Evolutionary conservation across 2,888 invertebrate species (phyloP).

Genomic region (Paralinhomoeus sp.): DNA sequence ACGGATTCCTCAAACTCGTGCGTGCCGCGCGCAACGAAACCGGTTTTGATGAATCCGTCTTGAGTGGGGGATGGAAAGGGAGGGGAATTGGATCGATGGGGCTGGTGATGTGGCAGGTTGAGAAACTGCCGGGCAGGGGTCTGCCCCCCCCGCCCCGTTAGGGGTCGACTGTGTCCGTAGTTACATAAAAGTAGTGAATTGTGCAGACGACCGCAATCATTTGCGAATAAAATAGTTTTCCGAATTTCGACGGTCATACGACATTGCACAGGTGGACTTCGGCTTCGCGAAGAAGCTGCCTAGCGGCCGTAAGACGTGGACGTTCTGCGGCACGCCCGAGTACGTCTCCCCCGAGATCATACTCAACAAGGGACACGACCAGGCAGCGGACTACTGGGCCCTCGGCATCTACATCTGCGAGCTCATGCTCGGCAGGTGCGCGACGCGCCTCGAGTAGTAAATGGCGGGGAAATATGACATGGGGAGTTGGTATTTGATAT

Average conservation of each 20-base stretch:
- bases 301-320: constrained; percentile 61
- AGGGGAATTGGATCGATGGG: neutral
- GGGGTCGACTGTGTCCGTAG: too few relatives aligned
- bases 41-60: too few relatives aligned
- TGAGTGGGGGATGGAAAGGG: neutral
- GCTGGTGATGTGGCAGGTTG: too few relatives aligned
- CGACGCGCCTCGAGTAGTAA: too few relatives aligned
- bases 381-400: constrained; percentile 82
- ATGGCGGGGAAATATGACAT: too few relatives aligned
- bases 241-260: too few relatives aligned
- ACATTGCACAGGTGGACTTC: constrained; percentile 43
- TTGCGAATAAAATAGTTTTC: too few relatives aligned
- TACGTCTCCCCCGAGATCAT: constrained; percentile 49
- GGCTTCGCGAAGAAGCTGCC: constrained; percentile 71
- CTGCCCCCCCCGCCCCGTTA: too few relatives aligned
- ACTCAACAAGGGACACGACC: constrained; percentile 54
- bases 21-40: constrained; percentile 4
- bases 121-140: neutral
- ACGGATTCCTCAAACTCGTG: constrained; percentile 74
- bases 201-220: too few relatives aligned
- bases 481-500: too few relatives aligned
- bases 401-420: constrained; percentile 68
- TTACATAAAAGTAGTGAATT: too few relatives aligned
- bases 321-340: constrained; percentile 77
- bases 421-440: constrained; percentile 54